Evolutionary conservation across 2,797 vertebrate species (phyloP).

Genomic region (Gallinago nigripennis): DNA sequence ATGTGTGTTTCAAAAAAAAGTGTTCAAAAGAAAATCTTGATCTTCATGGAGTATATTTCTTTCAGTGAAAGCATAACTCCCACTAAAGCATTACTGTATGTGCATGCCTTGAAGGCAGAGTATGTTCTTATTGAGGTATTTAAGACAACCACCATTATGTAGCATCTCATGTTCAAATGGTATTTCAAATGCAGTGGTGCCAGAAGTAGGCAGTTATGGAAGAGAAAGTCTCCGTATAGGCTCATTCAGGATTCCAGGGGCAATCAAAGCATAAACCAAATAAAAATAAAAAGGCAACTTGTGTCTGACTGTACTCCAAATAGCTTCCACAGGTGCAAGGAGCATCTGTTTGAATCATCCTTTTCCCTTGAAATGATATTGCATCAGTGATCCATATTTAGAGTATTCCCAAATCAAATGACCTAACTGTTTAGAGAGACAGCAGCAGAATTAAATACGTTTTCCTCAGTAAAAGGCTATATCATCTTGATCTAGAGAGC

Average conservation of each 20-base stretch:
- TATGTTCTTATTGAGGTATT: slow-evolving; percentile 24
- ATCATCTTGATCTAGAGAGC: background rate
- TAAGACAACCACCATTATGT: background rate
- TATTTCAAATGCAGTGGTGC: slow-evolving; percentile 21
- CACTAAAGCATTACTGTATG: background rate
- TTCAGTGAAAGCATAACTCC: background rate
- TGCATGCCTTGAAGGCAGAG: slow-evolving; percentile 18
- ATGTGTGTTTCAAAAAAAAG: background rate
- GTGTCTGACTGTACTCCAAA: background rate
- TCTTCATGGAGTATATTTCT: background rate
- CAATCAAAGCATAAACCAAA: slow-evolving; percentile 61
- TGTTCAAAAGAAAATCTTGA: slow-evolving; percentile 13
- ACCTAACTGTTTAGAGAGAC: background rate
- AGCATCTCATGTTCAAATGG: background rate
- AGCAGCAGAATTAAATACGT: background rate
- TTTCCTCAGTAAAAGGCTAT: background rate
- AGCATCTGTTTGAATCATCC: slow-evolving; percentile 55
- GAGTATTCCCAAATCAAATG: slow-evolving; percentile 47
- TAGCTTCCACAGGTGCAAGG: slow-evolving; percentile 48
- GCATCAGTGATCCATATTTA: slow-evolving; percentile 2
- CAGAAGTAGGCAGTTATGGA: slow-evolving; percentile 15
- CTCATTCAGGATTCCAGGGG: slow-evolving; percentile 22
- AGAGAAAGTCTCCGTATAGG: slow-evolving; percentile 35
- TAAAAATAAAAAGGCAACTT: slow-evolving; percentile 53
- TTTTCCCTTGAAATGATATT: background rate